Percentiles rank a stretch among this genome's conserved stretches.
These are phyloP conservation scores for Abrostola tripartita DNA, from an alignment of 2,888 invertebrate species.

Conservation along the genomic window DNA sequence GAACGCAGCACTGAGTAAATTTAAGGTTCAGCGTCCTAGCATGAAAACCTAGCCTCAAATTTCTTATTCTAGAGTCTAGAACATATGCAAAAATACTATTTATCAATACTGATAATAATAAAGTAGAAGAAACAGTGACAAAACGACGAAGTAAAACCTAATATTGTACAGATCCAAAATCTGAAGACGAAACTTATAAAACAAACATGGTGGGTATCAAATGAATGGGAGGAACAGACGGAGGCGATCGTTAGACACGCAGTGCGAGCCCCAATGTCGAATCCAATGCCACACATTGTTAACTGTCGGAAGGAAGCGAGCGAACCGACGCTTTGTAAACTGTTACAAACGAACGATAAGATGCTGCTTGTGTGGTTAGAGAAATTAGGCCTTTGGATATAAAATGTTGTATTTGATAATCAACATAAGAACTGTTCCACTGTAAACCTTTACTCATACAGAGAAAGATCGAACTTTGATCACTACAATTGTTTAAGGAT, in stretches of 20 bases:
- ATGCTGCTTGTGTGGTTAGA: constrained; percentile 48
- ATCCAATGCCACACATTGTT: constrained; percentile 86
- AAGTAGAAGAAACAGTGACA: neutral
- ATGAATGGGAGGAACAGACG: constrained; percentile 84
- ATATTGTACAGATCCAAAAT: constrained; percentile 28
- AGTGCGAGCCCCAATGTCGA: constrained; percentile 81
- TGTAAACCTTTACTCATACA: too few relatives aligned
- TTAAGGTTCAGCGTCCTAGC: neutral
- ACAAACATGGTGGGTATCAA: constrained; percentile 66
- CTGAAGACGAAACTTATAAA: constrained; percentile 55
- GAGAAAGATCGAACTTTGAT: too few relatives aligned
- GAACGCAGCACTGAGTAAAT: neutral
- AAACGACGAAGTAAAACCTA: neutral
- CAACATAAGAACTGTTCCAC: too few relatives aligned
- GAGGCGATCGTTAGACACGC: constrained; percentile 82
- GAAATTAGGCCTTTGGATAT: constrained; percentile 39
- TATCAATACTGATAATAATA: neutral
- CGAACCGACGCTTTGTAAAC: constrained; percentile 74
- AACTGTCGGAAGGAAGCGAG: constrained; percentile 81
- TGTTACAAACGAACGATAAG: constrained; percentile 59
- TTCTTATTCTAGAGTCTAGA: neutral
- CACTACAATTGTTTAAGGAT: too few relatives aligned
- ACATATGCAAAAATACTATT: neutral
- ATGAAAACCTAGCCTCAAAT: neutral
- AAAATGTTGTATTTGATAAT: too few relatives aligned